A percentile compares a stretch with the other conserved stretches of the same genome.
Evolutionary conservation across 2,113 vertebrate genomes (phyloP).

Genomic region (Poeciliopsis prolifica): DNA sequence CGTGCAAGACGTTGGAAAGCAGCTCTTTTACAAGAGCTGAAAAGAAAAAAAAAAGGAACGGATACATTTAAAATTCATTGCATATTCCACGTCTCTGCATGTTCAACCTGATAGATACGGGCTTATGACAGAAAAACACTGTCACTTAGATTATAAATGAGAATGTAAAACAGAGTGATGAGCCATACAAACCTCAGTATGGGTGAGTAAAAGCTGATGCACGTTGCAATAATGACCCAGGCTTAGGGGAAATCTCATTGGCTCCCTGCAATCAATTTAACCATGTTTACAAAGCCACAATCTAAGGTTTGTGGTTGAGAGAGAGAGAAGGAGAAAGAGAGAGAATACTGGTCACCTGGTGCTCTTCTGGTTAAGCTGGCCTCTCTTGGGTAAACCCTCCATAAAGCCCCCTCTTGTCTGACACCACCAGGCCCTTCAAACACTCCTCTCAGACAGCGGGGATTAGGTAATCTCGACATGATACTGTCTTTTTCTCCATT

Average conservation of each 20-base stretch:
- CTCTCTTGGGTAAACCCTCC: slow-evolving; percentile 70
- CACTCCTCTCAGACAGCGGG: slow-evolving; percentile 72
- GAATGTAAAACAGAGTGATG: slow-evolving; percentile 37
- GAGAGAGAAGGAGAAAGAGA: background rate
- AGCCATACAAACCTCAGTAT: slow-evolving; percentile 21
- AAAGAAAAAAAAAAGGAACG: slow-evolving; percentile 28
- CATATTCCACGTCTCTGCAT: slow-evolving; percentile 23
- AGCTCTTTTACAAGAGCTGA: slow-evolving; percentile 37
- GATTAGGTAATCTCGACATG: slow-evolving; percentile 79
- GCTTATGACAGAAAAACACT: slow-evolving; percentile 36
- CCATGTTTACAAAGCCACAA: slow-evolving; percentile 72
- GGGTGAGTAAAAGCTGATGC: slow-evolving; percentile 39
- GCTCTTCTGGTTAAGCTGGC: slow-evolving; percentile 64
- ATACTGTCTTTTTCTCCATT: slow-evolving; percentile 70
- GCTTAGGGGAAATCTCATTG: slow-evolving; percentile 69
- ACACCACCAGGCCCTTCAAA: slow-evolving; percentile 72
- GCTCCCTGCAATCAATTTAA: slow-evolving; percentile 71
- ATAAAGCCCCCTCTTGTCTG: slow-evolving; percentile 72
- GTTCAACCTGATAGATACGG: slow-evolving; percentile 23
- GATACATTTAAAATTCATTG: slow-evolving; percentile 29
- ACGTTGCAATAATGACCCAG: slow-evolving; percentile 66
- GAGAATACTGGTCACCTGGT: slow-evolving; percentile 61
- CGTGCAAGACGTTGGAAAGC: slow-evolving; percentile 38
- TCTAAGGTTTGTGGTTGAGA: slow-evolving; percentile 49
- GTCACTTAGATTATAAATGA: slow-evolving; percentile 40